Conservation (phyloP, 2,113 vertebrate species). For the Origma solitaria region DNA sequence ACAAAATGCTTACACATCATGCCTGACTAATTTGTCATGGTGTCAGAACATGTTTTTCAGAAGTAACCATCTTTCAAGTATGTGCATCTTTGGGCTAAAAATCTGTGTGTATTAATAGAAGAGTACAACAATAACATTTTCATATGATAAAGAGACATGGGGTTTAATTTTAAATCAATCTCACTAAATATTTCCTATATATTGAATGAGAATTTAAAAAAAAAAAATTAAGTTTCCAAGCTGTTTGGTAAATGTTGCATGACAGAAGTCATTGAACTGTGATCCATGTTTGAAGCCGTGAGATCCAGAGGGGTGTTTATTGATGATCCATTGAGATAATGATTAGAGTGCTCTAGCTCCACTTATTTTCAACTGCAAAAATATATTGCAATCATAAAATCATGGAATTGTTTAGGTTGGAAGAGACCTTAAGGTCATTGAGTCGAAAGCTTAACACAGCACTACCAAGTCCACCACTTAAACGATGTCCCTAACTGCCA, state of each 20-base stretch:
- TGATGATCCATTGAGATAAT: background rate
- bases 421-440: background rate
- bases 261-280: background rate
- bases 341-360: background rate
- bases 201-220: background rate
- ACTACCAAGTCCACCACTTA: background rate
- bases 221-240: background rate
- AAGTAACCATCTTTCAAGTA: background rate
- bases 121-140: background rate
- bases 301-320: background rate
- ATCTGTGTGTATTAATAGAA: background rate
- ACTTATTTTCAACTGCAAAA: background rate
- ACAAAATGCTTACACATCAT: background rate
- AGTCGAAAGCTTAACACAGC: background rate
- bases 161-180: background rate
- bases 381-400: background rate
- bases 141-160: background rate
- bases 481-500: background rate
- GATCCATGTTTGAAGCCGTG: background rate
- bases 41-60: background rate
- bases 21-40: background rate
- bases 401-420: background rate
- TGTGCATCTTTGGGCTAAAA: background rate
- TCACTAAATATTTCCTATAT: background rate
- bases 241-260: background rate